A percentile compares a stretch with the other conserved stretches of the same genome.
These are phyloP conservation scores for Chrysogorgia sp. DNA, from an alignment of 92 coral and sea anemone species.

Conservation along the genomic window DNA sequence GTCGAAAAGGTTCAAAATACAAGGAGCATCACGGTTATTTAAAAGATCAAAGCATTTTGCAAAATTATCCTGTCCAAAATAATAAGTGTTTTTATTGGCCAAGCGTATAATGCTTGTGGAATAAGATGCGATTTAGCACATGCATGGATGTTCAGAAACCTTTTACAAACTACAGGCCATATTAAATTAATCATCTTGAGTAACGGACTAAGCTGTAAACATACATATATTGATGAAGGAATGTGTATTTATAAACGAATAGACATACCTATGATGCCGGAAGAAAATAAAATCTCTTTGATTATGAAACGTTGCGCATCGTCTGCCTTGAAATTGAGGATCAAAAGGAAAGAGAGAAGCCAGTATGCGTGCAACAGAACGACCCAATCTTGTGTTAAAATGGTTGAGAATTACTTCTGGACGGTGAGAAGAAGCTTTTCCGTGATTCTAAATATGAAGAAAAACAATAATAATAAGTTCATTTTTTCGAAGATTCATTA, in stretches of 20 bases:
- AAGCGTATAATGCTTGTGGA: no score
- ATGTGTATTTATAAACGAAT: neutral
- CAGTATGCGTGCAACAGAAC: slow-evolving; percentile 77
- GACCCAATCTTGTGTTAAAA: slow-evolving; percentile 92
- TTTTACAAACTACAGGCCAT: no score
- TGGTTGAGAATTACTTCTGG: slow-evolving; percentile 90
- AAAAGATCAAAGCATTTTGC: no score
- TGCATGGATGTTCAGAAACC: no score
- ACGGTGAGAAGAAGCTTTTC: slow-evolving; percentile 80
- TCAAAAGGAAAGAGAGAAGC: slow-evolving; percentile 92
- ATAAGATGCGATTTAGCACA: no score
- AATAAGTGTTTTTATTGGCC: no score
- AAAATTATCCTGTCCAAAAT: no score
- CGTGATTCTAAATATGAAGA: slow-evolving; percentile 75
- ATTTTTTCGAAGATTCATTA: neutral
- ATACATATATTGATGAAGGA: neutral
- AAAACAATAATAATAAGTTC: neutral
- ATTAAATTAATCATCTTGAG: neutral
- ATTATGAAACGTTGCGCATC: slow-evolving; percentile 94
- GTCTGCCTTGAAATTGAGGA: slow-evolving; percentile 95
- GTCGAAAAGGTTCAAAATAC: no score
- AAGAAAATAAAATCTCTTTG: slow-evolving; percentile 95
- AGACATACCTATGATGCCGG: slow-evolving; percentile 83
- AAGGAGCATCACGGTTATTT: no score
- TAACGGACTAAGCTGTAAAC: neutral